Conservation (phyloP, 2,888 invertebrate species). For the Conistra vaccinii region DNA sequence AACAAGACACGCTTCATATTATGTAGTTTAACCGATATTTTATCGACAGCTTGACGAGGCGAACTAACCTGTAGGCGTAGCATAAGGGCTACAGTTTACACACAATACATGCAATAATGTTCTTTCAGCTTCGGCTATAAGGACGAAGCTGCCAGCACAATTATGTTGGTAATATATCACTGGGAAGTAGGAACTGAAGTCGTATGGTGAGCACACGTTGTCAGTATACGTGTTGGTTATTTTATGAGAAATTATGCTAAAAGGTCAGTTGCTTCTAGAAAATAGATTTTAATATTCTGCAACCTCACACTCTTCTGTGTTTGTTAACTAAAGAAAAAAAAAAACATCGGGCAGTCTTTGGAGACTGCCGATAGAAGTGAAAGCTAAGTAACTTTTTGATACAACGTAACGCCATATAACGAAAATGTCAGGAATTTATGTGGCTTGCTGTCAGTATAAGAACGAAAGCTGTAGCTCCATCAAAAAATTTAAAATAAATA, state of each 20-base stretch:
- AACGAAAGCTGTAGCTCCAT: too few species aligned
- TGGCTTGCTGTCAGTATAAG: too few species aligned
- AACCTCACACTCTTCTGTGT: background rate
- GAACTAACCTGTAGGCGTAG: constrained; percentile 66
- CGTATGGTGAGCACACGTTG: constrained; percentile 45
- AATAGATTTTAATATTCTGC: background rate
- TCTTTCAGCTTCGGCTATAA: constrained; percentile 18
- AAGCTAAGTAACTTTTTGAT: too few species aligned
- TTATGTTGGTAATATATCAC: constrained; percentile 39
- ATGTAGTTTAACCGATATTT: constrained; percentile 53
- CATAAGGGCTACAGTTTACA: constrained; percentile 29
- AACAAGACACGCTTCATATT: constrained; percentile 33
- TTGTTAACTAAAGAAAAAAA: background rate
- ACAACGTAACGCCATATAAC: too few species aligned
- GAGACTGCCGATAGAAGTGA: too few species aligned
- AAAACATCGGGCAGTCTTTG: too few species aligned
- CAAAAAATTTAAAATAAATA: too few species aligned
- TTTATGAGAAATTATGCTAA: constrained; percentile 21
- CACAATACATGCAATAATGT: constrained; percentile 11
- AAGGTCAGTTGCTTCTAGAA: constrained; percentile 19
- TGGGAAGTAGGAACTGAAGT: constrained; percentile 68
- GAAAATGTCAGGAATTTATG: too few species aligned
- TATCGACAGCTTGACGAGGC: constrained; percentile 67
- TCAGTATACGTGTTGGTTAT: constrained; percentile 23
- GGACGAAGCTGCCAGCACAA: constrained; percentile 16